Evolutionary conservation across 2,113 vertebrate genomes (phyloP).

Genomic region (Eudorcas thomsonii): DNA sequence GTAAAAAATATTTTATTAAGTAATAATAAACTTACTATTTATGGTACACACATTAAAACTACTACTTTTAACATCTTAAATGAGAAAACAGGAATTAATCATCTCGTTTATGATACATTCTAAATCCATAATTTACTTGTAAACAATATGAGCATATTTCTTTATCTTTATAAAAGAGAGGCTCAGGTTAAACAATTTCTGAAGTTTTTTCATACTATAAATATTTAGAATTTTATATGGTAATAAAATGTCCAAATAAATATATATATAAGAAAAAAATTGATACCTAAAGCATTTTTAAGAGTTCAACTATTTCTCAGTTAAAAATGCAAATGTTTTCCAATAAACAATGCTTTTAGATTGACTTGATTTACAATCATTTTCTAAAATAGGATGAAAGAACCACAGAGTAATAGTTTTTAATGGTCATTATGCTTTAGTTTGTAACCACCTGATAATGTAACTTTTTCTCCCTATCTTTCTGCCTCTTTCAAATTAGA

Average conservation of each 20-base stretch:
- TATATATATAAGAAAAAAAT: background rate
- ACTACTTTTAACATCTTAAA: background rate
- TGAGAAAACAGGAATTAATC: background rate
- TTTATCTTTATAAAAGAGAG: background rate
- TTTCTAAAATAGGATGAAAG: conserved; percentile 13
- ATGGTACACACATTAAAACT: background rate
- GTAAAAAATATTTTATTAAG: background rate
- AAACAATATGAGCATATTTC: background rate
- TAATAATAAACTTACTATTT: background rate
- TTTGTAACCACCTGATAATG: conserved; percentile 16
- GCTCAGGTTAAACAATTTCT: background rate
- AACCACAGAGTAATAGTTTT: conserved; percentile 40
- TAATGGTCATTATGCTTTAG: conserved; percentile 50
- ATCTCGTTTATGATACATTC: background rate
- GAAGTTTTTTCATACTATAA: background rate
- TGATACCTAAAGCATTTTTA: background rate
- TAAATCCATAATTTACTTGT: background rate
- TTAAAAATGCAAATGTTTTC: conserved; percentile 36
- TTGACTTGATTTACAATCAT: conserved; percentile 47
- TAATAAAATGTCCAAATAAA: background rate
- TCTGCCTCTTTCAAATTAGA: conserved; percentile 57
- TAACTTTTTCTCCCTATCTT: conserved; percentile 27
- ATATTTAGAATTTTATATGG: background rate
- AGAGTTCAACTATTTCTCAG: background rate
- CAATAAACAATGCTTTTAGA: conserved; percentile 14